Evolutionary conservation across 2,888 invertebrate genomes (phyloP), one percentile per base, ranked within the genome.

Genomic region (Lasioglossum zephyrum): DNA sequence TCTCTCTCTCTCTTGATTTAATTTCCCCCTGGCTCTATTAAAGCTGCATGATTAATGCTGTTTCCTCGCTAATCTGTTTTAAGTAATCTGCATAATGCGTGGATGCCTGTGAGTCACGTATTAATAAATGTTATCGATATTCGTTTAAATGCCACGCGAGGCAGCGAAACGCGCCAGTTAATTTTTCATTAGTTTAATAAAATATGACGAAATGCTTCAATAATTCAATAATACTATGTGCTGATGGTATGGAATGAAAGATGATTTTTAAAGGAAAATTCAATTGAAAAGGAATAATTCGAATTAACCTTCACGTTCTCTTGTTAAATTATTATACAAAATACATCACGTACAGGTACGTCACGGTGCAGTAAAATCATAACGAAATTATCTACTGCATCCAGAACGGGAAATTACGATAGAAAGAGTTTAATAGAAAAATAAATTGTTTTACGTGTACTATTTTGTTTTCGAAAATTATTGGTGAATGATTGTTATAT

Each of bases 41-140:
- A 13, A 31, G 63, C 16, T 63, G 63, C 63, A 31, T 16, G 31
- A 63, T 31, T 26, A 31, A 63, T 63, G 31, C 31, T 31, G 63
- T 63, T 63, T 63, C 63, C 31, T 16, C 26, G 63, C 16, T 31
- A 63, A 31, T 63, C 31, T 16, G 31, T 31, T 63, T 31, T 31
- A 63, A 5, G 16, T 63, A 31, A 63, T 63, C 63, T 63, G 63
- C 31, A 63, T 63, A 63, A 63, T 63, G 31, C 31, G 31, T 18
- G 16, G 26, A 63, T 31, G n/a, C 57, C n/a, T 6, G 18, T 16
- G 63, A 63, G 31, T 63, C 63, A 22, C n/a, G n/a, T 57, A 57
- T 57, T 57, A 57, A 57, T 57, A 57, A 57, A 57, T 57, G 22
- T 57, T 57, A 57, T 57, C 57, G 57, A 57, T 57, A n/a, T n/a